These are phyloP conservation scores for Megastigmus dorsalis DNA, from an alignment of 2,888 invertebrate species.

Conservation along the genomic window DNA sequence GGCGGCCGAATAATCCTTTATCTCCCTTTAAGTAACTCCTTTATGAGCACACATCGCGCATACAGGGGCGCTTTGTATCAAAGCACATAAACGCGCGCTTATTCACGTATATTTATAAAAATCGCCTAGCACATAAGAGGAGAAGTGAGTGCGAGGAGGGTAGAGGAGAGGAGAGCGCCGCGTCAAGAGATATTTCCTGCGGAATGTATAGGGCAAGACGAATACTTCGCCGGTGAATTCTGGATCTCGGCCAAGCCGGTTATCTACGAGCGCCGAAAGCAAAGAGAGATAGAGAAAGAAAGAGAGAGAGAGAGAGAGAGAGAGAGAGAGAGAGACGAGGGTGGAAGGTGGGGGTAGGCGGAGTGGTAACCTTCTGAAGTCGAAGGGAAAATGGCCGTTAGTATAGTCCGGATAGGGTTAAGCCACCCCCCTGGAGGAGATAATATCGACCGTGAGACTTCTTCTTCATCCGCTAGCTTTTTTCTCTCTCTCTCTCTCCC, in stretches of 20 bases:
- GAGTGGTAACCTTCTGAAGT: conserved; percentile 48
- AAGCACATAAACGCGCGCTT: no score
- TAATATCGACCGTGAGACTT: no score
- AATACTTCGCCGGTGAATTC: conserved; percentile 46
- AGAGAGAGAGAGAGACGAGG: conserved; percentile 6
- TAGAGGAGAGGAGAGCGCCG: not conserved
- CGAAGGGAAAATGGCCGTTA: conserved; percentile 48
- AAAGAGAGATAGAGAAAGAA: conserved; percentile 11
- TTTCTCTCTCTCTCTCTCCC: not conserved
- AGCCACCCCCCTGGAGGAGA: no score
- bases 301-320: conserved; percentile 15
- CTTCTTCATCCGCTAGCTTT: conserved; percentile 41
- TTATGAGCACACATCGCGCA: no score
- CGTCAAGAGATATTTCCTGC: conserved; percentile 39
- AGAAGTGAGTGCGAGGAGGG: not conserved
- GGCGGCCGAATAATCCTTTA: no score
- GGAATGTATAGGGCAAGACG: conserved; percentile 39
- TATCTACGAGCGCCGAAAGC: conserved; percentile 50
- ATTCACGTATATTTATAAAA: no score
- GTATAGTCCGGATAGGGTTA: conserved; percentile 51
- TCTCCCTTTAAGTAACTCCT: no score
- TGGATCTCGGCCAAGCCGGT: conserved; percentile 54
- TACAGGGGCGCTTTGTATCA: no score
- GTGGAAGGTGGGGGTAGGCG: not conserved
- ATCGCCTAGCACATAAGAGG: no score